Evolutionary conservation across 2,888 invertebrate genomes (phyloP), one percentile per base, ranked within the genome.

Genomic region (Philereme vetulata): DNA sequence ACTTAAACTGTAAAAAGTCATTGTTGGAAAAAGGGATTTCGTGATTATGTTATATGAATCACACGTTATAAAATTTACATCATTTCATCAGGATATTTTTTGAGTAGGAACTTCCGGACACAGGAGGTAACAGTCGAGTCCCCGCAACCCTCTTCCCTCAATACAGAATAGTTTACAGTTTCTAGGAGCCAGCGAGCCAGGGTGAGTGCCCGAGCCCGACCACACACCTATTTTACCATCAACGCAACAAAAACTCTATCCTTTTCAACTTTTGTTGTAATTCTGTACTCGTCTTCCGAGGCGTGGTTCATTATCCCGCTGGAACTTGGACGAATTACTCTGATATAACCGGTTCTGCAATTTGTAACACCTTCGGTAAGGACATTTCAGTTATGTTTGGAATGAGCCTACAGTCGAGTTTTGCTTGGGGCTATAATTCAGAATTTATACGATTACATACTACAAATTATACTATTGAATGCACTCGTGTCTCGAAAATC

Each of bases 191-290:
- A 11, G 36, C 72, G 69, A 45, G 50, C 4, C 72, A 75, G 81
- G 81, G 81, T 84, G 78, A 82, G 73, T 81, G 82, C 68, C 82
- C 84, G 77, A 71, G 82, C 68, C 82, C 84, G 77, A 71, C 71
- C 74, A 75, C 73, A 69, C 74, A 72, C 71, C 62, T 72, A 68
- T 54, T 71, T 72, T 71, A 71, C 68, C 69, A 75, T 71, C 74
- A 68, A 71, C 61, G 53, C 63, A 65, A 79, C 72, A 77, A 80
- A 82, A 79, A 75, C 67, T 21, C 21, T 71, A 76, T 78, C 72
- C 74, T 74, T 72, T 71, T 72, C 68, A 74, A 72, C 71, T 77
- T 76, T 77, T 76, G 71, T 76, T 76, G 66, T 67, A 65, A 72
- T 70, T 68, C 60, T 64, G 60, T 64, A 70, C 71, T 67, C 62